These are phyloP conservation scores for Panthera uncia DNA, from an alignment of 2,113 vertebrate genomes.

Conservation along the genomic window DNA sequence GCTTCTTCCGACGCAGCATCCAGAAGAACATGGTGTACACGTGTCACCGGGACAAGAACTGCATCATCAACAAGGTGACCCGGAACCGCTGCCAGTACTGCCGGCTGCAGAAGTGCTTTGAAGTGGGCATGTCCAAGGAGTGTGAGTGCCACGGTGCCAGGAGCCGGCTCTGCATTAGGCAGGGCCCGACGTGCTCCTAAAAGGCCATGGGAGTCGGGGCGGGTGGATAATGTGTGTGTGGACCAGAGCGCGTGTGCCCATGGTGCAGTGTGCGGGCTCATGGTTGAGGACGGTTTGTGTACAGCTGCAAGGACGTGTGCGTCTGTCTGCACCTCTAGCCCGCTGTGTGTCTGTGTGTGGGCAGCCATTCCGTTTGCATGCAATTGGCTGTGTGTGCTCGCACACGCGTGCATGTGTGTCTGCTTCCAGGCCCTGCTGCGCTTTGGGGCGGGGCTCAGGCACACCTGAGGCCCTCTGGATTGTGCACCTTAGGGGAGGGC, in stretches of 20 bases:
- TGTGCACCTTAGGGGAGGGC: neutral
- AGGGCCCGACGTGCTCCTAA: neutral
- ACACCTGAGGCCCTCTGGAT: neutral
- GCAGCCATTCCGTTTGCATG: neutral
- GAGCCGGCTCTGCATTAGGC: fast-evolving
- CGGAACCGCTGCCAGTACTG: constrained; percentile 99
- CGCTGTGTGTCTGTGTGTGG: neutral
- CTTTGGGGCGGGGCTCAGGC: neutral
- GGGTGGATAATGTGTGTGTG: neutral
- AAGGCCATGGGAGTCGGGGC: neutral
- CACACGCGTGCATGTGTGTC: neutral
- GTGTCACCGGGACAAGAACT: constrained; percentile 98
- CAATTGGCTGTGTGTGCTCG: neutral
- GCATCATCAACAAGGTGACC: constrained; percentile 99
- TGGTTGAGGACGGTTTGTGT: neutral
- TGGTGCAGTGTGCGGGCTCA: fast-evolving
- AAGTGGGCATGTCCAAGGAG: constrained; percentile 99
- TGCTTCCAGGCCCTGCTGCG: neutral
- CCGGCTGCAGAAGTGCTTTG: constrained; percentile 99
- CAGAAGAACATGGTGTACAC: constrained; percentile 99
- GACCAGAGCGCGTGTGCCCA: fast-evolving
- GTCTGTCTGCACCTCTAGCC: neutral
- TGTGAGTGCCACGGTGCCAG: constrained; percentile 87
- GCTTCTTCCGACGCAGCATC: constrained; percentile 98
- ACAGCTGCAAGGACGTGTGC: neutral